These are phyloP conservation scores for Cryptocheilus praepositus DNA, from an alignment of 2,888 invertebrate species.

Conservation along the genomic window DNA sequence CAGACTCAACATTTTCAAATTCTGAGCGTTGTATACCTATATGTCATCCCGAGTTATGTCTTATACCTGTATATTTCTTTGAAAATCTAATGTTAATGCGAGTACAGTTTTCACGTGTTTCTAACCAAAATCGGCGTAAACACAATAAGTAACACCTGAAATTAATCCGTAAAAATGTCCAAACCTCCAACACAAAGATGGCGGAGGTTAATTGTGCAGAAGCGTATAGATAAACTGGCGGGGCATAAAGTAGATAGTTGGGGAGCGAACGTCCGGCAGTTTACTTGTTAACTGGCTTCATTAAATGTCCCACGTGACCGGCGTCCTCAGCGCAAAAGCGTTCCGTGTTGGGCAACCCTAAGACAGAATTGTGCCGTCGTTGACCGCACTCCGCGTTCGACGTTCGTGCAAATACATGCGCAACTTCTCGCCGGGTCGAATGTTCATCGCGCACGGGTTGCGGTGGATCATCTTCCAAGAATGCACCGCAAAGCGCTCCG, in stretches of 20 bases:
- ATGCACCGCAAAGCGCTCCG: constrained; percentile 41
- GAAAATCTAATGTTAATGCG: too few species aligned
- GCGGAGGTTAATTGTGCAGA: neutral
- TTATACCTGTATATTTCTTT: too few species aligned
- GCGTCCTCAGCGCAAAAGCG: constrained; percentile 23
- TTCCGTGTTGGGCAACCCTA: constrained; percentile 3
- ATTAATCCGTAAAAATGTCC: too few species aligned
- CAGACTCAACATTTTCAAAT: too few species aligned
- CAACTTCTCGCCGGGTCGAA: constrained; percentile 6
- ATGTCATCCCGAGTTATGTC: too few species aligned
- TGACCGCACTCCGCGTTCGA: neutral
- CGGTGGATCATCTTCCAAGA: constrained; percentile 44
- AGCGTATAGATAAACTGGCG: constrained; percentile 19
- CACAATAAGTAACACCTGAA: too few species aligned
- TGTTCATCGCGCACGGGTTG: constrained; percentile 30
- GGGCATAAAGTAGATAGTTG: too few species aligned
- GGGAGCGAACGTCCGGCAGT: too few species aligned
- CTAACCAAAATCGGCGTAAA: too few species aligned
- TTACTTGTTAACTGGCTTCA: constrained; percentile 58
- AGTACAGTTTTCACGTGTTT: too few species aligned
- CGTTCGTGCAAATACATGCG: constrained; percentile 24
- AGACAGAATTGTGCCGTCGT: constrained; percentile 16
- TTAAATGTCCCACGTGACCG: constrained; percentile 60
- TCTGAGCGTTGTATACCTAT: too few species aligned
- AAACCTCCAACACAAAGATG: too few species aligned